Percentiles rank a stretch among this genome's conserved stretches.
Evolutionary conservation across 1,140 invertebrate genomes (phyloP).

Genomic region (Idris sp.): DNA sequence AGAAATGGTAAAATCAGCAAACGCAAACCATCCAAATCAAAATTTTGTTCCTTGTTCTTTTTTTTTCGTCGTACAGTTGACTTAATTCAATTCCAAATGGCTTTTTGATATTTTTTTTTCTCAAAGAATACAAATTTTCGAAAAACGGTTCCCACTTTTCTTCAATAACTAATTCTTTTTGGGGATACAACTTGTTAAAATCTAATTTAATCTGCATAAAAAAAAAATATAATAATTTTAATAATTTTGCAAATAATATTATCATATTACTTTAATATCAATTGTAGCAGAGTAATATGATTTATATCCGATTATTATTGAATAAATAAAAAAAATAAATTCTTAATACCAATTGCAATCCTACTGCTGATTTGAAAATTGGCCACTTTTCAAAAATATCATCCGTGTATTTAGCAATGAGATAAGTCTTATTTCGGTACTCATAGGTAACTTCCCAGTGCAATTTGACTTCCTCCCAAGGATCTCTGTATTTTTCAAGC

Average conservation of each 20-base stretch:
- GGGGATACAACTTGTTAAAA: constrained; percentile 3
- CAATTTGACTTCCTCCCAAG: not conserved
- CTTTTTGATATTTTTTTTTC: constrained; percentile 5
- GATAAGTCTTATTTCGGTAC: not conserved
- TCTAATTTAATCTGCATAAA: constrained; percentile 4
- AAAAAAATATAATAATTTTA: not conserved
- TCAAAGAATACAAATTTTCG: not conserved
- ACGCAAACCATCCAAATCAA: constrained; percentile 11
- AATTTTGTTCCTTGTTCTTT: too few relatives aligned
- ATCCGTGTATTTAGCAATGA: not conserved
- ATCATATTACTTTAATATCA: too few relatives aligned
- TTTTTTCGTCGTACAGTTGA: not conserved
- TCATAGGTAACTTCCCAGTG: not conserved
- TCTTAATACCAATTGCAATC: not conserved
- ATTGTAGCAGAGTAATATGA: too few relatives aligned
- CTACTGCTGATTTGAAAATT: not conserved
- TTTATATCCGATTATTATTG: too few relatives aligned
- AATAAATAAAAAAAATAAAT: not conserved
- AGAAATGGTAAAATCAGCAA: constrained; percentile 17
- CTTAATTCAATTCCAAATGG: not conserved
- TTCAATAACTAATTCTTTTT: constrained; percentile 9
- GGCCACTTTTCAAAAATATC: constrained; percentile 1
- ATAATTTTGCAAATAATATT: too few relatives aligned
- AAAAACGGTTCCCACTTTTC: constrained; percentile 18
- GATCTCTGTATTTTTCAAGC: not conserved